A percentile compares a stretch with the other conserved stretches of the same genome.
Conservation (phyloP, 1,140 invertebrate species). For the Aphidius ervi region DNA sequence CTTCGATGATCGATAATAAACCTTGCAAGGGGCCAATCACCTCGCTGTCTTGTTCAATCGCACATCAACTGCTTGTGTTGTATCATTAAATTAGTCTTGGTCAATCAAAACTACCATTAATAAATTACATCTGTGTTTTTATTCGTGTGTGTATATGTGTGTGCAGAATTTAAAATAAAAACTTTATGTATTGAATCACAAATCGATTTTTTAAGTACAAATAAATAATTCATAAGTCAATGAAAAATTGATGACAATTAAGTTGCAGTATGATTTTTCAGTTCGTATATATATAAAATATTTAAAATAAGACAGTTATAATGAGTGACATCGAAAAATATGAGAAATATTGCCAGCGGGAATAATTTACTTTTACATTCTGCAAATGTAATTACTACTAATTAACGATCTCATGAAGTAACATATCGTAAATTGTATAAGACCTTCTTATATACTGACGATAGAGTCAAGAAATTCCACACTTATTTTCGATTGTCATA, state of each 20-base stretch:
- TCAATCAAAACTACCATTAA: conserved; percentile 26
- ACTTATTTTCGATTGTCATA: conserved; percentile 5
- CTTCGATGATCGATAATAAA: conserved; percentile 12
- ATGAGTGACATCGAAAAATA: neutral
- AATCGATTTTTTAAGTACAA: too few species aligned
- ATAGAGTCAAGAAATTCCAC: neutral
- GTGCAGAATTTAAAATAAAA: too few species aligned
- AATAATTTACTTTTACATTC: conserved; percentile 2
- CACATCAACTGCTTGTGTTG: conserved; percentile 7
- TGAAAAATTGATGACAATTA: too few species aligned
- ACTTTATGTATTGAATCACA: too few species aligned
- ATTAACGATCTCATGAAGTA: conserved; percentile 12
- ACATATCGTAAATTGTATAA: conserved; percentile 7
- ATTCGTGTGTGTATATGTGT: too few species aligned
- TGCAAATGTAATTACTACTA: conserved; percentile 9
- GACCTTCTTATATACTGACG: neutral
- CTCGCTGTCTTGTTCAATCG: conserved; percentile 10
- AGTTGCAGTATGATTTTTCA: too few species aligned
- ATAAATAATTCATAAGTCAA: too few species aligned
- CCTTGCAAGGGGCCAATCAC: conserved; percentile 12
- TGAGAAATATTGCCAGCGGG: neutral
- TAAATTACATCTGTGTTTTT: conserved; percentile 16
- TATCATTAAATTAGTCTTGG: conserved; percentile 28
- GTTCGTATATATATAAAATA: too few species aligned
- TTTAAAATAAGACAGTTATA: neutral